Conservation (phyloP, 2,113 vertebrate genomes). For the Myotis brandtii region DNA sequence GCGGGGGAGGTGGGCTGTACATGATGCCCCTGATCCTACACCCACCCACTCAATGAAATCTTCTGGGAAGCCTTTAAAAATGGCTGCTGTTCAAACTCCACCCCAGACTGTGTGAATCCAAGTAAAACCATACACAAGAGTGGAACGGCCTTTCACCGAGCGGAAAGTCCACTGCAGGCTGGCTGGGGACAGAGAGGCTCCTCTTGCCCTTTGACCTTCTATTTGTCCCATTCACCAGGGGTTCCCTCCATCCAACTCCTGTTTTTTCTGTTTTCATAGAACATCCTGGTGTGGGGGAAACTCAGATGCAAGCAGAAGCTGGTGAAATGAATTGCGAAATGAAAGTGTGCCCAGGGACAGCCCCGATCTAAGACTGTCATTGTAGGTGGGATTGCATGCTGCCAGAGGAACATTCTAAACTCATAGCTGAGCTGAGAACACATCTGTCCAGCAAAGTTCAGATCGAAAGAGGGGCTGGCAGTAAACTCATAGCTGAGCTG, state of each 20-base stretch:
- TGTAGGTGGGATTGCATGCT: background rate
- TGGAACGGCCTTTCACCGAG: background rate
- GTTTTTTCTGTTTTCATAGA: background rate
- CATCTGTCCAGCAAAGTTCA: background rate
- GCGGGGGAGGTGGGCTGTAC: too few species aligned
- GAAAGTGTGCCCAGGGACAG: background rate
- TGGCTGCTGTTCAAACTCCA: background rate
- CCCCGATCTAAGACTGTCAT: background rate
- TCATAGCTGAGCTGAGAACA: background rate
- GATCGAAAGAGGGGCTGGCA: background rate
- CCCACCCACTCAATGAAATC: background rate
- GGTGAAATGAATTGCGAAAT: background rate
- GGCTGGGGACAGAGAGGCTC: background rate
- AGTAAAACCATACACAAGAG: background rate
- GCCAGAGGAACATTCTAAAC: background rate
- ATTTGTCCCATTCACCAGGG: background rate
- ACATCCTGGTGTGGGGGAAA: background rate
- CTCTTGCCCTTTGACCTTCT: background rate
- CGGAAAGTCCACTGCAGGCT: background rate
- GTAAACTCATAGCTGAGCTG: slow-evolving; percentile 30
- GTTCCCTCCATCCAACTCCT: background rate
- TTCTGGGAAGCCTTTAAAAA: background rate
- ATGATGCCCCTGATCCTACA: background rate
- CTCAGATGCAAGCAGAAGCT: background rate
- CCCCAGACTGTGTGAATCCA: background rate